Evolutionary conservation across 2,113 vertebrate genomes (phyloP).

Genomic region (Erythrolamprus reginae): DNA sequence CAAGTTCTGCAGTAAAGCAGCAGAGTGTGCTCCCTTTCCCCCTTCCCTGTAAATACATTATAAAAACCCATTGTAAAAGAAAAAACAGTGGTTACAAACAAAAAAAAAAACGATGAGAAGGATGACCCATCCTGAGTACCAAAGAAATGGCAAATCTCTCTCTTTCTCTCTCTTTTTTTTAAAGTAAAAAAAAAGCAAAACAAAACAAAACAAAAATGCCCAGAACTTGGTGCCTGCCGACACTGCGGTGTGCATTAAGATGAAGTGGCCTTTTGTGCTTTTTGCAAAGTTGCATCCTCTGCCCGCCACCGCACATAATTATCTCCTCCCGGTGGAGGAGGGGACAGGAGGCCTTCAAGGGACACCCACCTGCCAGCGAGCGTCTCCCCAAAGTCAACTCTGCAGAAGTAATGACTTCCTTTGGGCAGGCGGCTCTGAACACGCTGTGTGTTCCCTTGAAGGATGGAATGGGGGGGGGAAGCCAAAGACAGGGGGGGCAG

Average conservation of each 20-base stretch:
- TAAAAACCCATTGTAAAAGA: not conserved
- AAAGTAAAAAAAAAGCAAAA: not conserved
- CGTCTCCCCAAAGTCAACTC: conserved; percentile 3
- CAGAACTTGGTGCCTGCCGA: not conserved
- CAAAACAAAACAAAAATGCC: too few relatives aligned
- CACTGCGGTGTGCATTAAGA: not conserved
- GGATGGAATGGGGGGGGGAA: conserved; percentile 21
- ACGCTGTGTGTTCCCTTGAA: conserved; percentile 7
- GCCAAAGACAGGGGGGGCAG: not conserved
- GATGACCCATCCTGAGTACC: not conserved
- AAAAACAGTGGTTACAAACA: not conserved
- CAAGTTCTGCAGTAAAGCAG: not conserved
- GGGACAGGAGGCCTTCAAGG: not conserved
- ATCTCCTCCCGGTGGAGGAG: not conserved
- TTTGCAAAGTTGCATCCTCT: not conserved
- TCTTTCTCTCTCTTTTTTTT: not conserved
- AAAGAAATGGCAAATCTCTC: not conserved
- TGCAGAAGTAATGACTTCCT: conserved; percentile 4
- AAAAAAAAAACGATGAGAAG: not conserved
- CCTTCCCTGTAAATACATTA: not conserved
- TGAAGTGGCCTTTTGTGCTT: not conserved
- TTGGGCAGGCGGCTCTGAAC: not conserved
- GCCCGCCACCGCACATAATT: not conserved
- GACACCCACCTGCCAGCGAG: not conserved
- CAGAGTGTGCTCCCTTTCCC: not conserved